Base-by-base conservation (phyloP, 2,888 invertebrate genomes). In the Cordilura impudica region DNA sequence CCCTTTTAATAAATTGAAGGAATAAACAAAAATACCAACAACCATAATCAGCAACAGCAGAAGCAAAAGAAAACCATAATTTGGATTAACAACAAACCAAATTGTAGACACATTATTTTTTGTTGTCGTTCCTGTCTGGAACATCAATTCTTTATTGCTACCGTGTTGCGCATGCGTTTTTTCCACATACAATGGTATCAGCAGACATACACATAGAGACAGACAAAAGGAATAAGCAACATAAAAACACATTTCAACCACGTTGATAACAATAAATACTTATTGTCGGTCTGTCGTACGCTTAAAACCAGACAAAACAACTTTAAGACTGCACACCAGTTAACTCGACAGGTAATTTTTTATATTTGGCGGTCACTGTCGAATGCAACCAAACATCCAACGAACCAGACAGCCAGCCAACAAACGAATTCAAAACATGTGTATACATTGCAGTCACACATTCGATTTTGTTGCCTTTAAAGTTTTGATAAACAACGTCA, bases 161-260 rank as follows among this genome's bases (percentile, higher is more conserved):
- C 83, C 81, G 82, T 84, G 80, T 53, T 83, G 78, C 82, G 83
- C 82, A 80, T 81, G 81, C 83, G 73, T 77, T 71, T 71, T 39
- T 54, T 67, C 60, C 69, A 60, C 47, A 73, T 18, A 39, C 18
- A 18, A 14, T 23, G 31, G 45, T 45, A 35, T 16, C 29, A 53
- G 18, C 23, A 23, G 26, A 35, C 60, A 14, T 5, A 21, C 18
- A 51, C 18, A 4, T 14, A 14, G 19, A 3, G 18, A 21, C 69
- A 49, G 19, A 16, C 45, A 45, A 29, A 10, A 67, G 29, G 58
- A 39, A 45, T 29, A 43, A 74, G 26, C 45, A 65, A 65, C 19
- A 66, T 35, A 7, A 53, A 66, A 66, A 71, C 60, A 76, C 70
- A 45, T 16, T 49, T 66, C 47, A 69, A 71, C 66, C 47, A 71